These are phyloP conservation scores for Dryobates pubescens DNA, from an alignment of 2,797 vertebrate genomes.

Conservation along the genomic window DNA sequence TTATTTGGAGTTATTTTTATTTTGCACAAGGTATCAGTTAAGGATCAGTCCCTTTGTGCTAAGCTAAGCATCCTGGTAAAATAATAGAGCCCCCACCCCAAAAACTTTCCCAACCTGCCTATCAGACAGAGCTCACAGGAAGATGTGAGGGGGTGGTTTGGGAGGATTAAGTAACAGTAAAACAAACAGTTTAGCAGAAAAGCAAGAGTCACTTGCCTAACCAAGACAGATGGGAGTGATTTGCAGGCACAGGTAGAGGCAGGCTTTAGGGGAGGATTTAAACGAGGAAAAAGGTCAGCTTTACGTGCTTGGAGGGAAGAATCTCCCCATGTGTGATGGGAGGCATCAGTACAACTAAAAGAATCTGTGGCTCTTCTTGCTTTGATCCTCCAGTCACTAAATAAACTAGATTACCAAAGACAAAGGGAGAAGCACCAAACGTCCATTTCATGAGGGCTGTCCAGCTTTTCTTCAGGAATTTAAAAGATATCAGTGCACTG, in stretches of 20 bases:
- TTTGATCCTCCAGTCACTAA: not conserved
- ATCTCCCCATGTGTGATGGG: not conserved
- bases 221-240: constrained; percentile 32
- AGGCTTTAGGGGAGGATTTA: constrained; percentile 26
- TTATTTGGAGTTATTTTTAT: not conserved
- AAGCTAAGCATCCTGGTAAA: not conserved
- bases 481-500: not conserved
- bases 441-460: not conserved
- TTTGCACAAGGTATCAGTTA: not conserved
- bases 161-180: constrained; percentile 44
- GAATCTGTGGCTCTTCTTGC: not conserved
- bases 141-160: not conserved
- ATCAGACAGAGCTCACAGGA: not conserved
- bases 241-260: constrained; percentile 38
- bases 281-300: constrained; percentile 19
- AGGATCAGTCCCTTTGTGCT: not conserved
- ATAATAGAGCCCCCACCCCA: not conserved
- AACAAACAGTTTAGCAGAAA: constrained; percentile 49
- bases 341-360: not conserved
- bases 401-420: not conserved
- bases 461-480: not conserved
- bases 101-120: constrained; percentile 7
- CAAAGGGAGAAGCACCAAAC: not conserved
- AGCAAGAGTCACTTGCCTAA: constrained; percentile 47
- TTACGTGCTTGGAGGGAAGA: not conserved